Evolutionary conservation across 2,888 invertebrate species (phyloP), one percentile per base, ranked within the genome.

Genomic region (Parnassius glacialis): DNA sequence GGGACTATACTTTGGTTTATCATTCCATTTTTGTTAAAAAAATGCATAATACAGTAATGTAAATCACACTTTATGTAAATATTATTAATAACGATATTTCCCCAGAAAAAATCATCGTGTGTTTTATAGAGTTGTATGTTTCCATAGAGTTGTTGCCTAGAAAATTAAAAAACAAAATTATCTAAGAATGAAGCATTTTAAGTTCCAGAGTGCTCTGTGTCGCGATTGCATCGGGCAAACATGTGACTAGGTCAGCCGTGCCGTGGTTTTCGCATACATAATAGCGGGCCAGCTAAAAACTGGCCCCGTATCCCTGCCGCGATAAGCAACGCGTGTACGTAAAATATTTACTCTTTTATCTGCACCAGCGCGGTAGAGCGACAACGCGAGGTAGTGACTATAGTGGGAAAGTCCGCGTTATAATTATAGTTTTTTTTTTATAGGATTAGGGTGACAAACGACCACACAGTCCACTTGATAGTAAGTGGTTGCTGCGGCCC

Each of bases 321-420:
- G 56, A 61, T 56, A 61, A 55, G 50, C n/a, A 47, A 41, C 54
- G 62, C 58, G 62, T 59, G 59, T 55, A 44, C 62, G 9, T 55
- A 51, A 62, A 62, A 62, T 59, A 55, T 63, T 62, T 55, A 52
- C 58, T 59, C 55, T 55, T 63, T 55, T 63, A 63, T 63, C 55
- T 55, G 55, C 59, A 55, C 48, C 53, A 20, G 13, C 10, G 44
- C 44, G 16, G 3, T 59, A 59, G 51, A 52, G 52, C 56, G 52
- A 25, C 59, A 5, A 59, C 10, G 42, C 16, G 9, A 20, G 11
- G 7, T 13, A n/a, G 13, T 10, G 43, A 25, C 12, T 34, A 34
- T n/a, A 42, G 44, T 11, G 16, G 12, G 20, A 48, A 3, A 9
- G 16, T 47, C 12, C 48, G 44, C 16, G 10, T 47, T 13, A 16